Evolutionary conservation across 2,888 invertebrate genomes (phyloP), one percentile per base, ranked within the genome.

Genomic region (Hypsopygia costalis): DNA sequence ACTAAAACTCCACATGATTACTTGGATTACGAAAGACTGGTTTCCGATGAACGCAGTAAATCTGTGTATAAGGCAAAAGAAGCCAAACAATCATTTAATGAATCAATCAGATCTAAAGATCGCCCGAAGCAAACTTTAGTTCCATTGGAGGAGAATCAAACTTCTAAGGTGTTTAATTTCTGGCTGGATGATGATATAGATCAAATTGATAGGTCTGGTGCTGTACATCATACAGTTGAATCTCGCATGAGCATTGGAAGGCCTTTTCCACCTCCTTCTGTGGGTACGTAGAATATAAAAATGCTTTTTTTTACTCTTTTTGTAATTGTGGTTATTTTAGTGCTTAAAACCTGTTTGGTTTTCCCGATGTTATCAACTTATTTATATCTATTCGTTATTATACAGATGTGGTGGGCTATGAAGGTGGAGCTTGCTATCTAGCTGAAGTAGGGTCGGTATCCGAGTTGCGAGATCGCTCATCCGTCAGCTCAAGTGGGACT

Each of bases 321-420:
- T n/a, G n/a, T n/a, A n/a, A n/a, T n/a, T n/a, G n/a, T n/a, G n/a
- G n/a, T n/a, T n/a, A n/a, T n/a, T n/a, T n/a, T n/a, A n/a, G n/a
- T n/a, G n/a, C n/a, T n/a, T n/a, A n/a, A n/a, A n/a, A n/a, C n/a
- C n/a, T n/a, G n/a, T n/a, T n/a, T n/a, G n/a, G n/a, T n/a, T n/a
- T n/a, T n/a, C n/a, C n/a, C n/a, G n/a, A n/a, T n/a, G n/a, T n/a
- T n/a, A n/a, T n/a, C n/a, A n/a, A n/a, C n/a, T n/a, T n/a, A n/a
- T n/a, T n/a, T n/a, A n/a, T n/a, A n/a, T n/a, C n/a, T n/a, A n/a
- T n/a, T n/a, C n/a, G n/a, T n/a, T n/a, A n/a, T n/a, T n/a, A n/a
- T n/a, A n/a, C 72, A 86, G 86, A 81, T 49, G 71, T 76, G 11
- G 74, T 80, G 11, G 80, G 75, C 16, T 82, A 82, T 62, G 80